Evolutionary conservation across 1,140 invertebrate genomes (phyloP), one percentile per base, ranked within the genome.

Genomic region (Holotrichia oblita): DNA sequence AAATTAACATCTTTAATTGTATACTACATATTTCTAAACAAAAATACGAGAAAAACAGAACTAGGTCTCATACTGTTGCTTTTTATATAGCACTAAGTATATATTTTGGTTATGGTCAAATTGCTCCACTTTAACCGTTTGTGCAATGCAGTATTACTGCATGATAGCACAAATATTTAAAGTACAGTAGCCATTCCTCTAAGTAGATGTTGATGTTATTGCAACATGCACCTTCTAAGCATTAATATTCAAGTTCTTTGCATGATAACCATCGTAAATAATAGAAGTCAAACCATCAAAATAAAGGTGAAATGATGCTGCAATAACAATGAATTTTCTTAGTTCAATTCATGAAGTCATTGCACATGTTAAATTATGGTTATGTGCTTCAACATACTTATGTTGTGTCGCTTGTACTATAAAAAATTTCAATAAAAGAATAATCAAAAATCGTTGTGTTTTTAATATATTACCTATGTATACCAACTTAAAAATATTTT

Each of bases 381-480:
- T 80, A 82, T 80, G 77, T 83, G 83, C 82, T 83, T 84, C 76
- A 76, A 80, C 78, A 82, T 83, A 80, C 72, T 82, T 83, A 80
- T 83, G 82, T 84, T 84, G 83, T 84, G 83, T 84, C 80, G 83
- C 83, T 84, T 84, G 83, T 84, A 84, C 80, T 77, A 83, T 79
- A 82, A 80, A 79, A 79, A 27, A 83, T 81, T 84, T 83, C 79
- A 83, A 83, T 82, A 83, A 83, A 84, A 42, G 55, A 72, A 77
- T 69, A 27, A 17, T 69, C 9, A 69, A 69, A 69, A 3, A 17
- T 55, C 12, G 14, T 55, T 55, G 14, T 55, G n/a, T 12, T n/a
- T 48, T 48, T 48, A 12, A 48, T 48, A 41, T 44, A 34, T 34
- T 34, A 34, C 4, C 4, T 34, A 34, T 34, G 27, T 4, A 1